Percentiles rank a stretch among this genome's conserved stretches.
Conservation (phyloP, 1,140 invertebrate genomes). For the Solenopsis invicta region DNA sequence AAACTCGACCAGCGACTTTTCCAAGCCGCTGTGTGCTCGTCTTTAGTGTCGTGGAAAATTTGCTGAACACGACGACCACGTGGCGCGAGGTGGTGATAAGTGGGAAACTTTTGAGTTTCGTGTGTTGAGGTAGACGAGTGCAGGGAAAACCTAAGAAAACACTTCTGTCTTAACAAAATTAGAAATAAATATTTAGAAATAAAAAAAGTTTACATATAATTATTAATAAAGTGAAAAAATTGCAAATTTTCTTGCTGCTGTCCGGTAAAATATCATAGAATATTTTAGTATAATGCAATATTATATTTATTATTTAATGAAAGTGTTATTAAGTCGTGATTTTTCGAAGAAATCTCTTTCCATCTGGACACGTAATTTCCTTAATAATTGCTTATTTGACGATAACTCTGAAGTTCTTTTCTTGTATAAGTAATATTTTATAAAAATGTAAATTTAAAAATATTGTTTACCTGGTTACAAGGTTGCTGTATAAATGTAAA, state of each 20-base stretch:
- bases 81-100: slow-evolving; percentile 50
- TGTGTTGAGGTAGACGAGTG: neutral
- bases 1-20: slow-evolving; percentile 16
- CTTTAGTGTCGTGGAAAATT: slow-evolving; percentile 49
- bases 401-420: neutral
- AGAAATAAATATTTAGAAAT: neutral
- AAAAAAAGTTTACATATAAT: neutral
- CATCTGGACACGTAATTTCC: slow-evolving; percentile 37
- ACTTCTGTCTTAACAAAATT: slow-evolving; percentile 6
- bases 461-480: neutral
- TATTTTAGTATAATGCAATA: neutral
- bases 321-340: neutral
- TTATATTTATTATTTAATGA: slow-evolving; percentile 1
- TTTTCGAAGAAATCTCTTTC: slow-evolving; percentile 46
- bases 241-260: neutral
- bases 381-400: slow-evolving; percentile 21
- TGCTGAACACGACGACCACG: slow-evolving; percentile 40
- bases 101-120: slow-evolving; percentile 49
- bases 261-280: neutral
- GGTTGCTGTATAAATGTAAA: neutral
- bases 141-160: neutral
- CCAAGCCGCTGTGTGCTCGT: neutral
- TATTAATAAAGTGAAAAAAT: neutral
- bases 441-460: neutral
- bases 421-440: neutral